Base-by-base conservation (phyloP, 2,113 vertebrate genomes). In the Microtus richardsoni region DNA sequence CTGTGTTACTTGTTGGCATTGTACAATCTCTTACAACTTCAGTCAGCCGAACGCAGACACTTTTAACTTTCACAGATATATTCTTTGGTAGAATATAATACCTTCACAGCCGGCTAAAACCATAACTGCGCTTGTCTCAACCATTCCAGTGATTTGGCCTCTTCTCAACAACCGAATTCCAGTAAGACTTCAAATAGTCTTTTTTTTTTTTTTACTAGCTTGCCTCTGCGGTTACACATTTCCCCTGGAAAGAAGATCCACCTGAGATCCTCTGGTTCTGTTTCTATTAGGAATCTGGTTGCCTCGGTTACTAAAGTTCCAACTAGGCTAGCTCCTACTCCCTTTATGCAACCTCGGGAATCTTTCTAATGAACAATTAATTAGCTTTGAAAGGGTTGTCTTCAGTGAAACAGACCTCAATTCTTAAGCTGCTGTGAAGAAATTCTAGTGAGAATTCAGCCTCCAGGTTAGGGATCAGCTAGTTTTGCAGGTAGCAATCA, bases 291-390 rank as follows among this genome's bases (percentile, higher is more conserved):
- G 85, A 95, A 95, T 73, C 73, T 26, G 9, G 88, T 95, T 95
- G 73, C 92, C 92, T 91, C 89, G 68, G 68, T 91, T 89, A 91
- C 88, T 95, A 44, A 83, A 54, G 78, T 66, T 96, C 80, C 80
- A 92, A 92, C 28, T 58, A 70, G n/a, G 54, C 19, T 58, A 71
- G 74, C 52, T 94, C 89, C 83, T 94, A 49, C 62, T 33, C 83
- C 79, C 58, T 92, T 66, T 44, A 36, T 36, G 39, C 62, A 66
- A 39, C 95, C 64, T 77, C 91, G 22, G 47, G n/a, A 49, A 36
- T 41, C 41, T 93, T 93, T 78, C 74, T 95, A 91, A 96, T 70
- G 78, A 96, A 75, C 5, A 47, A 54, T 39, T 89, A 95, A 95
- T 89, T 95, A 89, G 78, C 96, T 47, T 74, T 54, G 16, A 75